A percentile compares a stretch with the other conserved stretches of the same genome.
These are phyloP conservation scores for Sisor rabdophorus DNA, from an alignment of 2,113 vertebrate genomes.

Conservation along the genomic window DNA sequence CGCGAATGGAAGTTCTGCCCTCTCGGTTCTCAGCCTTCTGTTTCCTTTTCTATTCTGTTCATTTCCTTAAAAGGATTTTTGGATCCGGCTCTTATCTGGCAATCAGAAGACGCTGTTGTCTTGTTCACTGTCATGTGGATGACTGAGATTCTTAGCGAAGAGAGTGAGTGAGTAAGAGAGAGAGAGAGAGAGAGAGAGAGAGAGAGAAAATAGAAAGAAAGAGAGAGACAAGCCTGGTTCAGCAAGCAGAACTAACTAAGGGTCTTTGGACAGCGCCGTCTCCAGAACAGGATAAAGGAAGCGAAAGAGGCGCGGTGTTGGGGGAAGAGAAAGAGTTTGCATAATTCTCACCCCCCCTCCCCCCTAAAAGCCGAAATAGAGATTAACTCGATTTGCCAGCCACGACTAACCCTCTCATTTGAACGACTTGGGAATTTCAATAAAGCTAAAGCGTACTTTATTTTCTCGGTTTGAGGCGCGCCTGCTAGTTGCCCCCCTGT, in stretches of 20 bases:
- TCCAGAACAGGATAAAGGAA: constrained; percentile 33
- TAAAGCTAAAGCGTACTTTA: constrained; percentile 61
- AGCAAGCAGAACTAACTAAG: constrained; percentile 60
- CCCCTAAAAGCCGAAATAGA: constrained; percentile 37
- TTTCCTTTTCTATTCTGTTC: not conserved
- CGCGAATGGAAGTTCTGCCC: not conserved
- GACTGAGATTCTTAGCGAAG: constrained; percentile 35
- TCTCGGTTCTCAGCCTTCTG: not conserved
- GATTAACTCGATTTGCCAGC: constrained; percentile 49
- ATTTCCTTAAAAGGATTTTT: not conserved
- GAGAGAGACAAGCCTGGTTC: constrained; percentile 23
- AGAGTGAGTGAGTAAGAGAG: too few relatives aligned
- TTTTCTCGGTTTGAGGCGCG: constrained; percentile 59
- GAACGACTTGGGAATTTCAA: constrained; percentile 57
- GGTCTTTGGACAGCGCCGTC: constrained; percentile 46
- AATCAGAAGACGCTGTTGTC: constrained; percentile 26
- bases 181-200: too few relatives aligned
- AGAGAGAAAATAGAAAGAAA: constrained; percentile 5
- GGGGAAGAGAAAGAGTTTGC: not conserved
- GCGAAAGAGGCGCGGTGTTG: not conserved
- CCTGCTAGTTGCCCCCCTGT: constrained; percentile 44
- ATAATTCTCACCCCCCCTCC: constrained; percentile 37
- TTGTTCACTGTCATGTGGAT: constrained; percentile 35
- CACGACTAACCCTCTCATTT: constrained; percentile 53
- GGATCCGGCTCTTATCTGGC: not conserved